Evolutionary conservation across 2,888 invertebrate species (phyloP), one percentile per base, ranked within the genome.

Genomic region (Strigamia transsilvanica): DNA sequence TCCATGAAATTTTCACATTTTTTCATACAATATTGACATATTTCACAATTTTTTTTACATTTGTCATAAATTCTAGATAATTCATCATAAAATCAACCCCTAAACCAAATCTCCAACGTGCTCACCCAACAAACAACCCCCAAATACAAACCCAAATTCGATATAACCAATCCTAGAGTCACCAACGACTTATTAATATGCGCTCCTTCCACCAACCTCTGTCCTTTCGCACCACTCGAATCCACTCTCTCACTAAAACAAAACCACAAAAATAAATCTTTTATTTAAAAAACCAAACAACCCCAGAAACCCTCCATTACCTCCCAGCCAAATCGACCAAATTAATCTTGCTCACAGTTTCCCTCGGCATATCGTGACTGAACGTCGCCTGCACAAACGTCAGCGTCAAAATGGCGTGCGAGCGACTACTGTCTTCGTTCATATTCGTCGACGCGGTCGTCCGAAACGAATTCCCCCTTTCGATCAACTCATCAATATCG

Each of bases 151-250:
- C 95, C 95, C 80, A 96, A 89, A 0, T 95, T 94, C 46, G 94
- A 94, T 87, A 95, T 95, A 85, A 95, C 95, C 85, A 94, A 94
- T 83, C 95, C 95, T 82, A 96, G 90, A 23, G 96, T 95, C 32
- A 95, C 95, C 82, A 96, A 89, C 0, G 95, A 95, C 89, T 96
- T 95, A 88, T 96, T 96, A 86, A 96, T 96, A 88, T 95, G 95
- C 27, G 94, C 95, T 82, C 95, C 95, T 88, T 96, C 95, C 88
- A 94, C 95, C 84, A 97, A 89, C 27, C 97, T 91, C 88, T 95
- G 94, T 0, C 97, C 97, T 10, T 95, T 96, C 21, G 97, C 96
- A 61, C 96, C 96, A 0, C 96, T 94, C 15, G 95, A 93, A 89
- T 95, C 94, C 0, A 95, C 95, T 73, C 95, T 91, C 88, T 96